Percentiles rank a stretch among this genome's conserved stretches.
Conservation (phyloP, 2,113 vertebrate genomes). For the Tragelaphus strepsiceros region DNA sequence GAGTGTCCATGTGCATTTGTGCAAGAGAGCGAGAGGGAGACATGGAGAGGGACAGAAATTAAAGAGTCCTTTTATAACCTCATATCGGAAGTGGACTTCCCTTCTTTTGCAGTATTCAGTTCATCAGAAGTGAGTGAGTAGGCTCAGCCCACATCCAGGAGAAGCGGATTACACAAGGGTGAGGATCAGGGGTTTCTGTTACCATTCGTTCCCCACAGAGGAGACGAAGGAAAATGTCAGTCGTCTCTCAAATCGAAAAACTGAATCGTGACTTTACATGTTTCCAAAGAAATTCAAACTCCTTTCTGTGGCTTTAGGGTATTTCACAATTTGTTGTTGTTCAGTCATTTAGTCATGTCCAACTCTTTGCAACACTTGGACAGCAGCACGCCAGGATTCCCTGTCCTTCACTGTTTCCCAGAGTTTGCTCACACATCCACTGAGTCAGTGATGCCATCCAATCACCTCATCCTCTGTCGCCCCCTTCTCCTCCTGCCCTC, state of each 20-base stretch:
- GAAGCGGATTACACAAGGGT: neutral
- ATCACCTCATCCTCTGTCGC: neutral
- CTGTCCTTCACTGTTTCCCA: neutral
- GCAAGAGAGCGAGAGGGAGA: neutral
- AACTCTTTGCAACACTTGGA: neutral
- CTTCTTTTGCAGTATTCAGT: neutral
- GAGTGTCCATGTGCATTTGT: rapidly evolving
- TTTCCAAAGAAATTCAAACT: neutral
- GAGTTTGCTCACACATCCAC: neutral
- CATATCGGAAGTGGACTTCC: neutral
- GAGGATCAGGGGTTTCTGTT: rapidly evolving
- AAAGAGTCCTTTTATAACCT: neutral
- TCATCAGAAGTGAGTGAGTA: neutral
- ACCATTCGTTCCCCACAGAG: neutral
- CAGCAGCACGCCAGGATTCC: neutral
- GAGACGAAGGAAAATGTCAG: neutral
- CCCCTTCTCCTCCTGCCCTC: neutral
- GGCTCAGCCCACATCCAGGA: neutral
- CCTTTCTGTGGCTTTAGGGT: neutral
- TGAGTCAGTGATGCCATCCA: neutral
- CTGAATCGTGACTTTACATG: rapidly evolving
- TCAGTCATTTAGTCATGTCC: neutral
- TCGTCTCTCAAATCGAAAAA: neutral
- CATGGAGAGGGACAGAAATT: neutral
- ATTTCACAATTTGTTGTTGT: neutral